Evolutionary conservation across 2,888 invertebrate species (phyloP).

Genomic region (Folsomia manolachei): DNA sequence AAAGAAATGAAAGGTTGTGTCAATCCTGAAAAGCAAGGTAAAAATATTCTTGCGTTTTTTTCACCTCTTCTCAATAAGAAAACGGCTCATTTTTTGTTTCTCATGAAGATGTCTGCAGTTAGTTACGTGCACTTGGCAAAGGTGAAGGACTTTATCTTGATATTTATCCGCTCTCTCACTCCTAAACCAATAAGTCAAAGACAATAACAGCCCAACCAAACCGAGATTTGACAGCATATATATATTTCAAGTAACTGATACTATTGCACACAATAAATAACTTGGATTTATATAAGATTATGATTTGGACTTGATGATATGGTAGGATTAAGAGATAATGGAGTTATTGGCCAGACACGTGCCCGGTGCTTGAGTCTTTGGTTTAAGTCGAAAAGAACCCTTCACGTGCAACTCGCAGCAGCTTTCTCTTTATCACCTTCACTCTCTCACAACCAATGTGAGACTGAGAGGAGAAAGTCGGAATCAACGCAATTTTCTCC

Average conservation of each 20-base stretch:
- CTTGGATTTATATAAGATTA: slow-evolving; percentile 11
- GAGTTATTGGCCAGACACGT: slow-evolving; percentile 6
- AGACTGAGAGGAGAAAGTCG: slow-evolving; percentile 14
- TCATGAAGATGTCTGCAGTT: neutral
- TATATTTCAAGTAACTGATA: no score
- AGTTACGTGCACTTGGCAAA: neutral
- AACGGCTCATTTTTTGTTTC: neutral
- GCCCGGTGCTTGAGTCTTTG: neutral
- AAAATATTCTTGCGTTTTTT: neutral
- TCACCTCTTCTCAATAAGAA: neutral
- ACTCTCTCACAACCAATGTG: slow-evolving; percentile 12
- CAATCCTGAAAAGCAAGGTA: neutral
- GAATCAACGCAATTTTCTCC: neutral
- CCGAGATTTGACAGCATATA: neutral
- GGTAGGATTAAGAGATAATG: slow-evolving; percentile 20
- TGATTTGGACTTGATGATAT: slow-evolving; percentile 13
- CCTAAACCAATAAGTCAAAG: no score
- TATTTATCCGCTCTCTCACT: neutral
- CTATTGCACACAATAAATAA: slow-evolving; percentile 18
- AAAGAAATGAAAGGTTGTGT: neutral
- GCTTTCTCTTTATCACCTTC: neutral
- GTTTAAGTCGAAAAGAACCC: no score
- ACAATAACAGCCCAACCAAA: neutral
- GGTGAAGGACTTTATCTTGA: neutral
- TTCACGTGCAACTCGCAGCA: no score